These are phyloP conservation scores for Brassicogethes aeneus DNA, from an alignment of 2,888 invertebrate species.

Conservation along the genomic window DNA sequence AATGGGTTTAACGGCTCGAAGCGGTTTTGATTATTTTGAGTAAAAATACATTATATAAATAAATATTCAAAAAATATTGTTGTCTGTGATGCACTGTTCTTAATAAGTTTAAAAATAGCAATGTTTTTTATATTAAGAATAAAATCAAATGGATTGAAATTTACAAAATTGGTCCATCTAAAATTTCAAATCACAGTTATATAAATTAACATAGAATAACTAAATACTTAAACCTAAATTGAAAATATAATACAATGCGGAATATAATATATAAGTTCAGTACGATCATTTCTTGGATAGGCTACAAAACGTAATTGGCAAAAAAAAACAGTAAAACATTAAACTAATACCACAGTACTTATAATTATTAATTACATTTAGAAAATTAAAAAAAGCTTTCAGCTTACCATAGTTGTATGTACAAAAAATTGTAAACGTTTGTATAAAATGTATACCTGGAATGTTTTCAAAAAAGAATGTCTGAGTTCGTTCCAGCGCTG, in stretches of 20 bases:
- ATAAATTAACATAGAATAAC: neutral
- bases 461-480: slow-evolving; percentile 35
- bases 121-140: too few species aligned
- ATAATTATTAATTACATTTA: neutral
- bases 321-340: neutral
- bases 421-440: too few species aligned
- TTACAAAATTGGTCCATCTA: neutral
- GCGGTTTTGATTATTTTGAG: too few species aligned
- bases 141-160: neutral
- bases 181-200: neutral
- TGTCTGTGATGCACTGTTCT: neutral
- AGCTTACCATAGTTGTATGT: too few species aligned
- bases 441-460: slow-evolving; percentile 2
- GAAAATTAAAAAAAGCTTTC: too few species aligned
- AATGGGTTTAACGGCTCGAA: too few species aligned
- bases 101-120: neutral
- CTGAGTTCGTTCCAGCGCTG: slow-evolving; percentile 37
- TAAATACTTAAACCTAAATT: neutral
- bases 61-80: too few species aligned
- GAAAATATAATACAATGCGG: neutral
- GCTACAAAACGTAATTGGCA: neutral
- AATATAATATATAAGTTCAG: slow-evolving; percentile 1
- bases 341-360: neutral
- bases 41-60: neutral
- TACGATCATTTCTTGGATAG: neutral